Evolutionary conservation across 2,888 invertebrate genomes (phyloP).

Genomic region (Neuroscelio doddi): DNA sequence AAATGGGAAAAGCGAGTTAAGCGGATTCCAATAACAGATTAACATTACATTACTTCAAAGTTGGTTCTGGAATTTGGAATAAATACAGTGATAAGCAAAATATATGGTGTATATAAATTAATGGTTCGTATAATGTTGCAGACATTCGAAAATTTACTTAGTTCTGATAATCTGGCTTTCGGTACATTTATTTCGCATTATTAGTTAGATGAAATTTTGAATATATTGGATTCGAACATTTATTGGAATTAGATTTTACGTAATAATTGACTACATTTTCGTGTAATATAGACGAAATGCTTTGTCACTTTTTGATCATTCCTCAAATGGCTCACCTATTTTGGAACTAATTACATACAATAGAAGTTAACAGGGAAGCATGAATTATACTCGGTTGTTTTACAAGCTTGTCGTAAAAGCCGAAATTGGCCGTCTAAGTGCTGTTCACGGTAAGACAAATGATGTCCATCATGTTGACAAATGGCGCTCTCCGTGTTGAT

Average conservation of each 20-base stretch:
- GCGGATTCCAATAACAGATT: constrained; percentile 45
- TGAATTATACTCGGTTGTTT: constrained; percentile 27
- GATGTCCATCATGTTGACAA: constrained; percentile 40
- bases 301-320: no score
- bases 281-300: no score
- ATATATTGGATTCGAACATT: no score
- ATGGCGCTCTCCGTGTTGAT: constrained; percentile 30
- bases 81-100: constrained; percentile 44
- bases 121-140: no score
- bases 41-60: constrained; percentile 41
- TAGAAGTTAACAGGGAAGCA: constrained; percentile 17
- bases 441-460: constrained; percentile 40
- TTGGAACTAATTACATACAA: neutral
- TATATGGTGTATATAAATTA: constrained; percentile 24
- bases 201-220: no score
- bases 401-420: constrained; percentile 33
- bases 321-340: no score
- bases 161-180: no score
- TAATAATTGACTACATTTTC: no score
- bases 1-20: constrained; percentile 43
- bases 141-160: no score
- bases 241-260: no score
- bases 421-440: constrained; percentile 36
- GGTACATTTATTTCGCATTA: neutral
- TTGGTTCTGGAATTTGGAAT: constrained; percentile 36